Evolutionary conservation across 2,797 vertebrate species (phyloP).

Genomic region (Mus minutoides): DNA sequence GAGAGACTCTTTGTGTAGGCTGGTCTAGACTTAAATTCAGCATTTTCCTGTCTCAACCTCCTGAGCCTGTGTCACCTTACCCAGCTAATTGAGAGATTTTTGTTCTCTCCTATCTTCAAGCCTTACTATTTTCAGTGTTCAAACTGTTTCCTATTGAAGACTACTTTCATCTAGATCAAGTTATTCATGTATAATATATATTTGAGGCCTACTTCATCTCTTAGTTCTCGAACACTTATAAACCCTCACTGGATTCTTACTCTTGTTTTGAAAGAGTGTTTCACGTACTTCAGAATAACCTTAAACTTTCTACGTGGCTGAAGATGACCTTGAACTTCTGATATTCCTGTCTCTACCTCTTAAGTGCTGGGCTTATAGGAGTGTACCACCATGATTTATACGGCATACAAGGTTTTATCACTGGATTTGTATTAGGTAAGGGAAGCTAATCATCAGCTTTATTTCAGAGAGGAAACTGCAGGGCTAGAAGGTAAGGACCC

Average conservation of each 20-base stretch:
- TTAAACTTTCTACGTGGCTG: background rate
- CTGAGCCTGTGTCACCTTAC: background rate
- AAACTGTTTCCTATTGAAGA: constrained; percentile 20
- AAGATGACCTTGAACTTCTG: background rate
- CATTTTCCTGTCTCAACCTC: background rate
- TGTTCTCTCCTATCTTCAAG: background rate
- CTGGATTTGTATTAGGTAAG: constrained; percentile 8
- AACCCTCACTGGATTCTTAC: constrained; percentile 4
- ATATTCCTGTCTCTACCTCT: background rate
- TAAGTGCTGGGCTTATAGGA: background rate
- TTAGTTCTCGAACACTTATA: constrained; percentile 45
- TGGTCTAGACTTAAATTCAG: background rate
- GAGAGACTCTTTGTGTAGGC: background rate
- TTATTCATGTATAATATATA: constrained; percentile 12
- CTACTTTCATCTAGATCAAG: background rate
- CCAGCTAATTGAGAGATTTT: background rate
- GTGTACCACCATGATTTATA: background rate
- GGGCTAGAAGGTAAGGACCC: constrained; percentile 42
- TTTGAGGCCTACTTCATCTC: constrained; percentile 41
- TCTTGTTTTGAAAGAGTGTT: background rate
- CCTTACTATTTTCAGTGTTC: constrained; percentile 32
- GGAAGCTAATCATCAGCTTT: constrained; percentile 35
- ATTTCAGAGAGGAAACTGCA: constrained; percentile 42
- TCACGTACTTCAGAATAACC: background rate
- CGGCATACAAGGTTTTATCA: background rate